phyloP scores from a whole-genome alignment of 2,113 vertebrate species.

The Setophaga kirtlandii region DNA sequence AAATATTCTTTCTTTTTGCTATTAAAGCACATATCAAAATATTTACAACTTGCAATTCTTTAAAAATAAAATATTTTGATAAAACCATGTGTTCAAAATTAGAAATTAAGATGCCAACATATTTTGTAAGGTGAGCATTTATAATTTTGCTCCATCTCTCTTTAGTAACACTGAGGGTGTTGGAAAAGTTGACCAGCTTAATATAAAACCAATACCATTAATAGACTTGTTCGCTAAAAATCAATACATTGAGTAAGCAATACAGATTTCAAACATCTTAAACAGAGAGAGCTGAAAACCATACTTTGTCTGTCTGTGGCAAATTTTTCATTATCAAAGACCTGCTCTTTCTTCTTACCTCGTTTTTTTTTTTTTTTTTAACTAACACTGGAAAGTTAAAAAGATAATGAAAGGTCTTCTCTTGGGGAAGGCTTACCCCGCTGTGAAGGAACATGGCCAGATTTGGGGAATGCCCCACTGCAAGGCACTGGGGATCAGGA shows the following conservation, averaged over 20 bases:
- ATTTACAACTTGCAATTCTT: neutral
- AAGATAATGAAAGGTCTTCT: neutral
- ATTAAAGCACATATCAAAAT: neutral
- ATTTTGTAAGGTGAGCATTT: neutral
- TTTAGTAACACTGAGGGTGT: neutral
- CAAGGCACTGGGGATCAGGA: neutral
- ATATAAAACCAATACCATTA: neutral
- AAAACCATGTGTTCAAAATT: neutral
- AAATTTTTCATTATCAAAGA: neutral
- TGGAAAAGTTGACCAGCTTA: neutral
- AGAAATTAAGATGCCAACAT: neutral
- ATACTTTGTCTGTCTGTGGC: neutral
- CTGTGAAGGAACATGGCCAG: neutral
- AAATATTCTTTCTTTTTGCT: neutral
- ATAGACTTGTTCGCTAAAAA: neutral
- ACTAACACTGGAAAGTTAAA: neutral
- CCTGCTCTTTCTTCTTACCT: neutral
- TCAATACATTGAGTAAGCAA: neutral
- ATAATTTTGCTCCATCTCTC: neutral
- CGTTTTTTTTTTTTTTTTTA: fast-evolving
- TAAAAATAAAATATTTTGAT: neutral
- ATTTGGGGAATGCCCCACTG: neutral
- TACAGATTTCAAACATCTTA: neutral
- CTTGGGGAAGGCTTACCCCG: neutral
- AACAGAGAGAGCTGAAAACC: neutral